Conservation (phyloP, 2,888 invertebrate genomes). For the Spicauda simplicius region DNA sequence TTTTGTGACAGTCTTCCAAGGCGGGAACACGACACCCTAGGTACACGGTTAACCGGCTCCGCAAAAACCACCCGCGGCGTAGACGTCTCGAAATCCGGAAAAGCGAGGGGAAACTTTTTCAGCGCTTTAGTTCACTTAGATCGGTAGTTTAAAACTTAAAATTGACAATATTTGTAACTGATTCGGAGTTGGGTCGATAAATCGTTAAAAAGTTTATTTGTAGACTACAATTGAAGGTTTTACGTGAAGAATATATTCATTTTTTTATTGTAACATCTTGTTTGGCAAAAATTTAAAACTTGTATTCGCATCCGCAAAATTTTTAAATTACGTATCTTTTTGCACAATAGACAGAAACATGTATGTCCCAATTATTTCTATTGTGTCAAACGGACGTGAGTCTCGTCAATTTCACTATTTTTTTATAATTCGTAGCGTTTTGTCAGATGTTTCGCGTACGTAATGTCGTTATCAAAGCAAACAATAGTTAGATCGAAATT, state of each 20-base stretch:
- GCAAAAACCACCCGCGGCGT: conserved; percentile 7
- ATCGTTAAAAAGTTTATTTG: not conserved
- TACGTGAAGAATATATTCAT: not conserved
- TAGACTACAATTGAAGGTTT: not conserved
- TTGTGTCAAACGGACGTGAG: not conserved
- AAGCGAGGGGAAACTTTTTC: conserved; percentile 42
- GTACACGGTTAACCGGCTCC: conserved; percentile 46
- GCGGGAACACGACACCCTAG: conserved; percentile 50
- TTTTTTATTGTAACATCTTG: no score
- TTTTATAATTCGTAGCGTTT: conserved; percentile 38
- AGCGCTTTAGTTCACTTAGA: conserved; percentile 51
- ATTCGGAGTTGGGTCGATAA: not conserved
- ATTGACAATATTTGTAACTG: conserved; percentile 51
- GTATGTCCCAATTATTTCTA: not conserved
- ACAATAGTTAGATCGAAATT: conserved; percentile 58
- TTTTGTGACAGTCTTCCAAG: conserved; percentile 65
- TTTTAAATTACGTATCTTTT: no score
- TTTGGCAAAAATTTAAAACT: no score
- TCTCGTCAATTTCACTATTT: not conserved
- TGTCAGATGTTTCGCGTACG: conserved; percentile 44
- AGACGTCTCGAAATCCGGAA: conserved; percentile 35
- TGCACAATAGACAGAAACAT: no score
- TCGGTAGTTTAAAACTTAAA: conserved; percentile 57
- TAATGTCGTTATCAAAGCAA: conserved; percentile 63
- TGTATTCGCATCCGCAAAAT: no score